Conservation (phyloP, 2,113 vertebrate species). For the Calypte anna region DNA sequence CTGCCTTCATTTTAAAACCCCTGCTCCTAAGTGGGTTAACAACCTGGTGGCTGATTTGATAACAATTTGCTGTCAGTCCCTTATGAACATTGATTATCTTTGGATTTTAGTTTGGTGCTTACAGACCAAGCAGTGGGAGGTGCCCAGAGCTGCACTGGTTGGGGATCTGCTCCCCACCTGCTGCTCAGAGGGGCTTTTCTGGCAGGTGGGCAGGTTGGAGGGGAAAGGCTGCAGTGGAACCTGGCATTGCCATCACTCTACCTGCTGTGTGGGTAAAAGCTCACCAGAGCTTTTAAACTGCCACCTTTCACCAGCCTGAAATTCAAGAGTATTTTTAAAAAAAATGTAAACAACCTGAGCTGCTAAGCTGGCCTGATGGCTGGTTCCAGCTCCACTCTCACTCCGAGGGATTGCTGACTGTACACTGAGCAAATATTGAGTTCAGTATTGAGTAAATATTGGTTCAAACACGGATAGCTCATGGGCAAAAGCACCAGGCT, state of each 20-base stretch:
- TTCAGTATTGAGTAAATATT: slow-evolving; percentile 18
- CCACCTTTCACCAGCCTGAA: not conserved
- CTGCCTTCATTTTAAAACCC: not conserved
- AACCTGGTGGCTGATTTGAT: not conserved
- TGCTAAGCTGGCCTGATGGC: not conserved
- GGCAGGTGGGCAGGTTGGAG: not conserved
- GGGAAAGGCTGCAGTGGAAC: not conserved
- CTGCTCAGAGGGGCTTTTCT: not conserved
- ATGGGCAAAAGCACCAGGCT: not conserved
- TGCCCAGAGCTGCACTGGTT: accelerated
- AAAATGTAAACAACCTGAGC: not conserved
- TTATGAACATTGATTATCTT: not conserved
- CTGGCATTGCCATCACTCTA: not conserved
- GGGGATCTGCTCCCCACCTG: not conserved
- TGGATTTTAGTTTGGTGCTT: not conserved
- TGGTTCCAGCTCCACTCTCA: not conserved
- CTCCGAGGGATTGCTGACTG: not conserved
- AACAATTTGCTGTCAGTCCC: not conserved
- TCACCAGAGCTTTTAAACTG: not conserved
- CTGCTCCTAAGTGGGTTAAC: not conserved
- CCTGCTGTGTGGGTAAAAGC: not conserved
- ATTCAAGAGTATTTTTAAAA: not conserved
- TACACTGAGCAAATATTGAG: not conserved
- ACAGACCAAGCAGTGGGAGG: not conserved
- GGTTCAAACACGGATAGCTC: not conserved